Evolutionary conservation across 2,797 vertebrate genomes (phyloP).

Genomic region (Gorsachius magnificus): DNA sequence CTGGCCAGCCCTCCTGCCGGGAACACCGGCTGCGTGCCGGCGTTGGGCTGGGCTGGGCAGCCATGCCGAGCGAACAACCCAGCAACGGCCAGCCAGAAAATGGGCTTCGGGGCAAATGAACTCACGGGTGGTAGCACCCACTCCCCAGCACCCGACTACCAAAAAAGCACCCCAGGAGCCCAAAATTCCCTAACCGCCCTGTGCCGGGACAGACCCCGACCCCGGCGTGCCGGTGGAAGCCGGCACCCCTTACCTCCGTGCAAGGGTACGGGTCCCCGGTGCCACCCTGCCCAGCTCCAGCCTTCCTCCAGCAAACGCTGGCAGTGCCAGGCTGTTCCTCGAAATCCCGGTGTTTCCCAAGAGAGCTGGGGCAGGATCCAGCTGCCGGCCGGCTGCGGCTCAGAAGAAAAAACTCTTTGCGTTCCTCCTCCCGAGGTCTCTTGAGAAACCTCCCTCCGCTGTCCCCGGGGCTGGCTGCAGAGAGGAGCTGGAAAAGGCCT

Average conservation of each 20-base stretch:
- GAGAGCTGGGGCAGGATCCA: neutral
- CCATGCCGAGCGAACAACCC: neutral
- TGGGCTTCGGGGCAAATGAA: rapidly evolving
- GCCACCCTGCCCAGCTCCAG: neutral
- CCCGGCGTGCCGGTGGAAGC: rapidly evolving
- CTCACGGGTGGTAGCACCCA: neutral
- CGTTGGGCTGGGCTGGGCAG: neutral
- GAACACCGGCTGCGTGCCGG: neutral
- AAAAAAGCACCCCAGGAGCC: neutral
- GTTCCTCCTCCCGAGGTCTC: neutral
- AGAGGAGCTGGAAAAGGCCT: neutral
- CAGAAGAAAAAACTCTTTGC: neutral
- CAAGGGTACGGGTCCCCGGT: rapidly evolving
- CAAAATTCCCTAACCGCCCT: rapidly evolving
- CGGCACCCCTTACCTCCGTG: neutral
- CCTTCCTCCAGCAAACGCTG: neutral
- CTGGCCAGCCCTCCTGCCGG: no score
- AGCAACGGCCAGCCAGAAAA: neutral
- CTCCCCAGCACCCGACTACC: neutral
- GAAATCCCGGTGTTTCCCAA: neutral
- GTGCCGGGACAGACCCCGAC: rapidly evolving
- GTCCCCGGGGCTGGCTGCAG: neutral
- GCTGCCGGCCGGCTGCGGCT: neutral
- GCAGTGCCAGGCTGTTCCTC: neutral
- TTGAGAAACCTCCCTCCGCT: neutral